A percentile compares a stretch with the other conserved stretches of the same genome.
Evolutionary conservation across 1,140 invertebrate species (phyloP).

Genomic region (Drosophila funebris): DNA sequence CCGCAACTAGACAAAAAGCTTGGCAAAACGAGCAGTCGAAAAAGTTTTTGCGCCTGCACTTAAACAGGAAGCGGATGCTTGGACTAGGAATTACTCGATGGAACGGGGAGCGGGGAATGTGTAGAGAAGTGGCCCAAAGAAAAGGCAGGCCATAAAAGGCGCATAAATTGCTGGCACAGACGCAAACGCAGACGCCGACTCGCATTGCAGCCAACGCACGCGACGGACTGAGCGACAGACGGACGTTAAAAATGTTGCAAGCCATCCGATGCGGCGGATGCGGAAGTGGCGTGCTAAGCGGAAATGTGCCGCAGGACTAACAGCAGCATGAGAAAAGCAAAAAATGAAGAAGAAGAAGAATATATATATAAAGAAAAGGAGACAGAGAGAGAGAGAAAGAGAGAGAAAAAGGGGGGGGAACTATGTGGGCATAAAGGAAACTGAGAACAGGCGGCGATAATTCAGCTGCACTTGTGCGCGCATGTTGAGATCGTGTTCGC

Average conservation of each 20-base stretch:
- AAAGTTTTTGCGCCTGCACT: slow-evolving; percentile 70
- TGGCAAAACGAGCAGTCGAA: slow-evolving; percentile 45
- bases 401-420: slow-evolving; percentile 10
- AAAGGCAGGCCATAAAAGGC: slow-evolving; percentile 56
- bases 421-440: slow-evolving; percentile 56
- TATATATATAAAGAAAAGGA: too few species aligned
- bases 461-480: slow-evolving; percentile 76
- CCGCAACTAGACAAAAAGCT: slow-evolving; percentile 79
- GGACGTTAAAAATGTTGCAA: slow-evolving; percentile 67
- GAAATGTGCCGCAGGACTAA: slow-evolving; percentile 75
- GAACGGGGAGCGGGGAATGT: too few species aligned
- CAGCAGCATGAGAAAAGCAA: slow-evolving; percentile 19
- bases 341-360: neutral
- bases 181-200: slow-evolving; percentile 15
- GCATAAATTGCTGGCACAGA: slow-evolving; percentile 70
- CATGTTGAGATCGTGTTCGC: slow-evolving; percentile 70
- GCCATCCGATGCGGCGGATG: slow-evolving; percentile 53
- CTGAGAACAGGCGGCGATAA: slow-evolving; percentile 61
- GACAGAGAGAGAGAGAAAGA: slow-evolving; percentile 4
- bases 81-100: slow-evolving; percentile 64
- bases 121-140: slow-evolving; percentile 53
- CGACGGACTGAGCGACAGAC: slow-evolving; percentile 13
- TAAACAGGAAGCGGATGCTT: slow-evolving; percentile 80
- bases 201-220: slow-evolving; percentile 41
- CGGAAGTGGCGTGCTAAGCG: slow-evolving; percentile 74